phyloP scores from a whole-genome alignment of 2,797 vertebrate species.

The Coregonus sp. region DNA sequence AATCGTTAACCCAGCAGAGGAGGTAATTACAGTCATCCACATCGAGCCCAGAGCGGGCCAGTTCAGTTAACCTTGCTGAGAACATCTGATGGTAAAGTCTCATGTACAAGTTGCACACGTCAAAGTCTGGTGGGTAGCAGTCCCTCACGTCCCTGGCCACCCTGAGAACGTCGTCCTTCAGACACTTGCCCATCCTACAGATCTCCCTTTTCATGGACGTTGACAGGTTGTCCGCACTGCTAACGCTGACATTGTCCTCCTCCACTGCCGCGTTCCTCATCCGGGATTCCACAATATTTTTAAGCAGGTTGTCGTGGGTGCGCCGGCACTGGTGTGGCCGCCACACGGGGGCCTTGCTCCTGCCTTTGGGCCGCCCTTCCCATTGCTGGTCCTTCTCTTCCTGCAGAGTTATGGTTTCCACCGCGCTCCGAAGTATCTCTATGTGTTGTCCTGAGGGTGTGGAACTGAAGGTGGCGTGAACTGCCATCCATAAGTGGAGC shows the following conservation, averaged over 20 bases:
- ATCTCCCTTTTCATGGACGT: slow-evolving; percentile 69
- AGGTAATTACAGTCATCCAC: slow-evolving; percentile 78
- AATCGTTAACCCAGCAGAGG: slow-evolving; percentile 81
- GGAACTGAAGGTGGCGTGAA: slow-evolving; percentile 71
- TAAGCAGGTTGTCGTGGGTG: slow-evolving; percentile 72
- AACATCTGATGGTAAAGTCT: slow-evolving; percentile 80
- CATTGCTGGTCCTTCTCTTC: slow-evolving; percentile 78
- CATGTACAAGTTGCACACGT: slow-evolving; percentile 79
- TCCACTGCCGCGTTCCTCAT: slow-evolving; percentile 55
- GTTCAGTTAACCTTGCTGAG: slow-evolving; percentile 63
- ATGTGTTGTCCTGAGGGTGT: slow-evolving; percentile 45
- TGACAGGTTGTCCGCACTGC: slow-evolving; percentile 60
- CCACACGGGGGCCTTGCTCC: slow-evolving; percentile 43
- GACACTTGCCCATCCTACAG: slow-evolving; percentile 75
- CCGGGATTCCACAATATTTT: slow-evolving; percentile 64
- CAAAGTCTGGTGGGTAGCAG: slow-evolving; percentile 80
- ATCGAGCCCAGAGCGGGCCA: slow-evolving; percentile 64
- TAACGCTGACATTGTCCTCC: not conserved
- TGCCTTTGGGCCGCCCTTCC: not conserved
- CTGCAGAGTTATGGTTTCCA: slow-evolving; percentile 76
- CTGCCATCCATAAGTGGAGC: slow-evolving; percentile 61
- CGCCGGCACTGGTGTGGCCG: slow-evolving; percentile 77
- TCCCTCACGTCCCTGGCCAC: slow-evolving; percentile 72
- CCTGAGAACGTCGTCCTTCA: slow-evolving; percentile 81
- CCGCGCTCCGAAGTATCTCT: slow-evolving; percentile 73